Conservation (phyloP, 2,888 invertebrate species). For the Therioaphis trifolii region DNA sequence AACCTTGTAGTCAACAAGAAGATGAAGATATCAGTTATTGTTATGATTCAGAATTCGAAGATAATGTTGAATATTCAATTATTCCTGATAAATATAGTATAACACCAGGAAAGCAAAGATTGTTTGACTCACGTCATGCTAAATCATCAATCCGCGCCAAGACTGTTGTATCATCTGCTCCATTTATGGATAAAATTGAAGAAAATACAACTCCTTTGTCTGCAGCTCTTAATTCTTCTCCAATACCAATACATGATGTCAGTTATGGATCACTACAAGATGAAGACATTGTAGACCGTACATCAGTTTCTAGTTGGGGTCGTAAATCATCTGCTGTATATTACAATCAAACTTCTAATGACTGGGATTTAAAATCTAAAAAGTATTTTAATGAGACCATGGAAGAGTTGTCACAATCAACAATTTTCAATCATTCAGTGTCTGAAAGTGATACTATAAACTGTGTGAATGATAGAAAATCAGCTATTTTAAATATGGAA, state of each 20-base stretch:
- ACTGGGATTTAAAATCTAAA: background rate
- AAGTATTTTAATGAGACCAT: background rate
- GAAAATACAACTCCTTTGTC: conserved; percentile 15
- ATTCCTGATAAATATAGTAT: conserved; percentile 43
- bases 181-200: conserved; percentile 49
- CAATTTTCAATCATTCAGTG: background rate
- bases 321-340: background rate
- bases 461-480: background rate
- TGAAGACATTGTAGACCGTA: background rate
- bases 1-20: conserved; percentile 19
- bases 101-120: conserved; percentile 48
- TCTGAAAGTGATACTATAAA: background rate
- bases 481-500: background rate
- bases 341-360: background rate
- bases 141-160: conserved; percentile 20
- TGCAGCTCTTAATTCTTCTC: background rate
- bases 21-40: conserved; percentile 7
- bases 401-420: background rate
- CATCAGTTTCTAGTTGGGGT: background rate
- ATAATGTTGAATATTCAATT: conserved; percentile 33
- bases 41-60: background rate
- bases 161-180: background rate
- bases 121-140: conserved; percentile 36
- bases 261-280: background rate
- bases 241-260: background rate